Base-by-base conservation (phyloP, 2,888 invertebrate genomes). In the Cactoblastis cactorum region DNA sequence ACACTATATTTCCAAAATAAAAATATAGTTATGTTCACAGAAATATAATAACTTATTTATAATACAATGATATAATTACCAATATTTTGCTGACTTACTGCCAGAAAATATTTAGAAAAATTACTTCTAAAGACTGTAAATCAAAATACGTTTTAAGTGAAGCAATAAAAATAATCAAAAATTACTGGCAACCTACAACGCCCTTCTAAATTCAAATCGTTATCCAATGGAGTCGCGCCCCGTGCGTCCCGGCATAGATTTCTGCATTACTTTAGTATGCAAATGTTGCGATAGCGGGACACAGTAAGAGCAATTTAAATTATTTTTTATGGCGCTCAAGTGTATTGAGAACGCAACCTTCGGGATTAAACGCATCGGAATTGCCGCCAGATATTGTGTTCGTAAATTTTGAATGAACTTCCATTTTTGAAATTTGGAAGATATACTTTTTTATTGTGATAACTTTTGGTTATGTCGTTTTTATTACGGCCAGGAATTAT, bases 261-360 rank as follows among this genome's bases (percentile, higher is more conserved):
- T 85, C 83, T 89, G 89, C 90, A 90, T 90, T 85, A 90, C 84
- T 90, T 88, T 83, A 83, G 80, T 86, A 90, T 90, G 90, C 90
- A 90, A 90, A 90, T 90, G 82, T 74, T 74, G 71, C 80, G 86
- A 86, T 85, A 86, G 76, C 85, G 80, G 80, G 82, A 79, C 82
- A 85, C 78, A 82, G 82, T 83, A 84, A 83, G 86, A 87, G 87
- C 90, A 85, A 90, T 90, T 90, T 89, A 87, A 90, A 90, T 90
- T 90, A 90, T 90, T 90, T 90, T 90, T 90, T 90, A 90, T 89
- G 84, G 80, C 81, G 82, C 90, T 84, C 86, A 65, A 69, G 90
- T 76, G 90, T 87, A 90, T 90, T 88, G 89, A 83, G 84, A 78
- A 79, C 82, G 75, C 69, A 65, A 63, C 72, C 35, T 37, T 24